Evolutionary conservation across 2,797 vertebrate species (phyloP).

Genomic region (Coregonus sp.): DNA sequence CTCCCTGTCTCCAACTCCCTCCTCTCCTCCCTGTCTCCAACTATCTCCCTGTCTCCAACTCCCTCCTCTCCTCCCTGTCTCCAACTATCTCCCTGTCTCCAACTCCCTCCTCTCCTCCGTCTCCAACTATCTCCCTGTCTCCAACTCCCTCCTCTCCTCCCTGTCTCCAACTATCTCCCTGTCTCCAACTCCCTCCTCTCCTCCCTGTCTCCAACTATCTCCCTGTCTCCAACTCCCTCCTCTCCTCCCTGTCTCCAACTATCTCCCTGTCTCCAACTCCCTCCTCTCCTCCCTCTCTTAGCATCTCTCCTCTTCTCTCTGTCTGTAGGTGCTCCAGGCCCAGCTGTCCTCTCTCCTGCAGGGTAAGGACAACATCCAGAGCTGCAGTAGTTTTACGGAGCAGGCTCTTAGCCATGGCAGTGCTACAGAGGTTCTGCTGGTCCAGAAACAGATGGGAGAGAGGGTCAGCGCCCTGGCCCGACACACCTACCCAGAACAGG

Average conservation of each 20-base stretch:
- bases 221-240: not conserved
- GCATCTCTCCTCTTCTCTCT: constrained; percentile 36
- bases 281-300: not conserved
- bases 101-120: no score
- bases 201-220: not conserved
- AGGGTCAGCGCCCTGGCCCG: constrained; percentile 84
- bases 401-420: constrained; percentile 84
- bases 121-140: not conserved
- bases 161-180: no score
- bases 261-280: constrained; percentile 23
- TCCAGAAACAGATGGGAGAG: constrained; percentile 96
- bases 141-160: not conserved
- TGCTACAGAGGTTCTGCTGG: constrained; percentile 86
- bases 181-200: not conserved
- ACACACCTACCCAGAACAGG: constrained; percentile 81
- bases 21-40: not conserved
- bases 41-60: no score
- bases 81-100: no score
- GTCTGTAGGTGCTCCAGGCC: constrained; percentile 82
- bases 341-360: constrained; percentile 86
- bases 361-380: constrained; percentile 93
- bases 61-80: not conserved
- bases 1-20: not conserved
- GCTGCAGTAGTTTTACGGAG: constrained; percentile 91
- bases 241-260: constrained; percentile 53